phyloP scores from a whole-genome alignment of 92 coral and sea anemone genomes.

The Siderastrea siderea region DNA sequence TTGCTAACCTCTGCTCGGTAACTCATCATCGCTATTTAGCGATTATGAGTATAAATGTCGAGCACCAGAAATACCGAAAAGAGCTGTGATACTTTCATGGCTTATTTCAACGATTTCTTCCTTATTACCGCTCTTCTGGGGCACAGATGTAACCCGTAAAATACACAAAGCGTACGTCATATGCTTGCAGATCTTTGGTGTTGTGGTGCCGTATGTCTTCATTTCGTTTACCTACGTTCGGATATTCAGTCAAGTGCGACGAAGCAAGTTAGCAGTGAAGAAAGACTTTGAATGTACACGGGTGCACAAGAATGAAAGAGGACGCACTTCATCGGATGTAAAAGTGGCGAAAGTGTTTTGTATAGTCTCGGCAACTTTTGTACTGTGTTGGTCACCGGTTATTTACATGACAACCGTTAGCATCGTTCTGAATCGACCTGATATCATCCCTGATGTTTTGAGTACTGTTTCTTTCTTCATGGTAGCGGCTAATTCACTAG shows the following conservation, averaged over 20 bases:
- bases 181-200: conserved; percentile 66
- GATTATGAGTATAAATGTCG: conserved; percentile 53
- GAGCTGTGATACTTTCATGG: conserved; percentile 61
- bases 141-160: conserved; percentile 24
- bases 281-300: too few relatives aligned
- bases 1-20: conserved; percentile 74
- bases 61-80: conserved; percentile 51
- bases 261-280: conserved; percentile 50
- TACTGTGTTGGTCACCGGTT: conserved; percentile 88
- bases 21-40: conserved; percentile 82
- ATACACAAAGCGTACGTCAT: conserved; percentile 71
- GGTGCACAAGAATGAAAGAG: too few relatives aligned
- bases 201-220: conserved; percentile 67
- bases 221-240: conserved; percentile 67
- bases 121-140: conserved; percentile 78
- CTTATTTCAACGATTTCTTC: conserved; percentile 48
- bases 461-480: conserved; percentile 63
- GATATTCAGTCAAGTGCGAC: conserved; percentile 67
- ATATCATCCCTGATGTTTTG: conserved; percentile 62
- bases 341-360: too few relatives aligned
- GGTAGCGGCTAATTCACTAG: conserved; percentile 70
- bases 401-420: conserved; percentile 75
- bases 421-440: conserved; percentile 23
- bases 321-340: too few relatives aligned
- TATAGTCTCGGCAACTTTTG: too few relatives aligned